These are phyloP conservation scores for Fistularia commersonii DNA, from an alignment of 2,797 vertebrate species.

Conservation along the genomic window DNA sequence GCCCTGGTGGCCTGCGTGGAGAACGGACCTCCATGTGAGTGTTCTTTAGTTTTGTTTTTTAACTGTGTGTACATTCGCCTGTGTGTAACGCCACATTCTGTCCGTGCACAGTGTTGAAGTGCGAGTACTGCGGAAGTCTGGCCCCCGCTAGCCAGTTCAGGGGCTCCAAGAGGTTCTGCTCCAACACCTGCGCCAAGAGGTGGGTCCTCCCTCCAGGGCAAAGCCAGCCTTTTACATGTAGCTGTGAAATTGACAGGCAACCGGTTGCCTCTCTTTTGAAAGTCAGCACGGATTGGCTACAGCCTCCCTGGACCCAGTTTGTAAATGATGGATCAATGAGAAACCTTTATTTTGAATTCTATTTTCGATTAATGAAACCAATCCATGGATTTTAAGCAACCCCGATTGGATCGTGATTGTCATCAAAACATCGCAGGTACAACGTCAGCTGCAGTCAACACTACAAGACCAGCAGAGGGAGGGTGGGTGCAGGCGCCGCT, in stretches of 20 bases:
- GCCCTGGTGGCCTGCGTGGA: slow-evolving; percentile 63
- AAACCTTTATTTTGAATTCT: no score
- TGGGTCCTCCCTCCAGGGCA: not conserved
- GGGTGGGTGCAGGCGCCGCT: slow-evolving; percentile 67
- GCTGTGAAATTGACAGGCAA: not conserved
- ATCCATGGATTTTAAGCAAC: no score
- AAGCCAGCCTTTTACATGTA: not conserved
- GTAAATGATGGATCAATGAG: no score
- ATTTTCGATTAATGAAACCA: no score
- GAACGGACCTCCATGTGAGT: slow-evolving; percentile 66
- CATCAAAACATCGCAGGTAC: slow-evolving; percentile 75
- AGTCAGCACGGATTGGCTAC: no score
- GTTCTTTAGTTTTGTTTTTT: not conserved
- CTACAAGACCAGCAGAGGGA: slow-evolving; percentile 86
- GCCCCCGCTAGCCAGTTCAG: slow-evolving; percentile 92
- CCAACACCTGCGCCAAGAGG: slow-evolving; percentile 95
- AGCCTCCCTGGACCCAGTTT: no score
- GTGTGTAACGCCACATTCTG: not conserved
- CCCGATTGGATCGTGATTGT: no score
- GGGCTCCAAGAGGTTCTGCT: slow-evolving; percentile 95
- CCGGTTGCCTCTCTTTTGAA: no score
- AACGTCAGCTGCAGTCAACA: slow-evolving; percentile 97
- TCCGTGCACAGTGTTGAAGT: slow-evolving; percentile 80
- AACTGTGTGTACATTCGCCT: not conserved
- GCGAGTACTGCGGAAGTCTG: slow-evolving; percentile 92